Evolutionary conservation across 1,140 invertebrate genomes (phyloP).

Genomic region (Macrostomum lignano): DNA sequence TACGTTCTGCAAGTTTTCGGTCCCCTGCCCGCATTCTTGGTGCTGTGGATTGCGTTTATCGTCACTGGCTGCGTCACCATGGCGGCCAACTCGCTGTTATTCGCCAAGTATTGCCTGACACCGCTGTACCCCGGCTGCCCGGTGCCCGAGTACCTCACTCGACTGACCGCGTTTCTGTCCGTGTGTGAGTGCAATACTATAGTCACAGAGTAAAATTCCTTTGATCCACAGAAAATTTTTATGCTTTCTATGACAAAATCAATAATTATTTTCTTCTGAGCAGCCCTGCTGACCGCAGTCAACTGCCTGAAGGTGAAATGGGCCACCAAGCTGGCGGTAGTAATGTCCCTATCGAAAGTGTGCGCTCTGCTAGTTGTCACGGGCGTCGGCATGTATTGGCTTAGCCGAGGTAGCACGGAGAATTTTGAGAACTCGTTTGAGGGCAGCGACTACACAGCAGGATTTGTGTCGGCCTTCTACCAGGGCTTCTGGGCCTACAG

Average conservation of each 20-base stretch:
- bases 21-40: constrained; percentile 10
- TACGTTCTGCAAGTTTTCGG: constrained; percentile 14
- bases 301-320: constrained; percentile 7
- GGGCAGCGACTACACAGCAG: constrained; percentile 53
- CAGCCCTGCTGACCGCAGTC: constrained; percentile 3
- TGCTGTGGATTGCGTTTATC: constrained; percentile 17
- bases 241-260: too few species aligned
- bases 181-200: too few species aligned
- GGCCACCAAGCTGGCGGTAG: constrained; percentile 5
- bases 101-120: constrained; percentile 24
- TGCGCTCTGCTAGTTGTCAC: constrained; percentile 2
- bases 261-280: too few species aligned
- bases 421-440: constrained; percentile 58
- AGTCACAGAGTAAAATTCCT: too few species aligned
- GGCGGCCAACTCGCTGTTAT: constrained; percentile 25
- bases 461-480: constrained; percentile 77
- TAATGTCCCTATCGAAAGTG: constrained; percentile 1
- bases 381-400: constrained; percentile 2
- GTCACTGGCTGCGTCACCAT: constrained; percentile 44
- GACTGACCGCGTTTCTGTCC: too few species aligned
- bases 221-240: too few species aligned
- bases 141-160: constrained; percentile 16
- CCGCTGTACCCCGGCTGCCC: constrained; percentile 23
- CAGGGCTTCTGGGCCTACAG: constrained; percentile 91
- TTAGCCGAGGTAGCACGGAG: too few species aligned